Evolutionary conservation across 2,113 vertebrate genomes (phyloP).

Genomic region (Carettochelys insculpta): DNA sequence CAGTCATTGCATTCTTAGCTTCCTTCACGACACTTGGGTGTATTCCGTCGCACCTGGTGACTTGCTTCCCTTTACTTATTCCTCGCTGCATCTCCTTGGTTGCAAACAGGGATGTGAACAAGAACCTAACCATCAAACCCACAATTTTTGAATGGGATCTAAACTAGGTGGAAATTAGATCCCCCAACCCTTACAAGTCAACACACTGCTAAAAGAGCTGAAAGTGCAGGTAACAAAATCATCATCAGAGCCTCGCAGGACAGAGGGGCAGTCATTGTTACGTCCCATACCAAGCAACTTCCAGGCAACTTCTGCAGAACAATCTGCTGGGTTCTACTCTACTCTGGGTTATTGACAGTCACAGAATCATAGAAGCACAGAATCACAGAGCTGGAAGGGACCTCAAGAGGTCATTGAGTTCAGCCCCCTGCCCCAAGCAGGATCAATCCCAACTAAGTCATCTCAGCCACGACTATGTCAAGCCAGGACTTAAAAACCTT

Average conservation of each 20-base stretch:
- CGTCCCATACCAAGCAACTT: neutral
- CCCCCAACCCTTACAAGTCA: neutral
- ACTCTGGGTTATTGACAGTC: neutral
- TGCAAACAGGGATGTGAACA: neutral
- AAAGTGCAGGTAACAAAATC: neutral
- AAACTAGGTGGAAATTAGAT: neutral
- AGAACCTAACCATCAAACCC: neutral
- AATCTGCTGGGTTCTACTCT: neutral
- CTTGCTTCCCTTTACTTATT: neutral
- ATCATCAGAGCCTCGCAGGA: neutral
- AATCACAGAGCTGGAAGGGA: too few relatives aligned
- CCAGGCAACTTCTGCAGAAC: constrained; percentile 18
- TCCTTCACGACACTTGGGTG: neutral
- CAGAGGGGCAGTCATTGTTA: neutral
- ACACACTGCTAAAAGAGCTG: neutral
- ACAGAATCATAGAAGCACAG: too few relatives aligned
- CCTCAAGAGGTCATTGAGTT: too few relatives aligned
- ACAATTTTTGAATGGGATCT: constrained; percentile 2
- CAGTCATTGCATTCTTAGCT: neutral
- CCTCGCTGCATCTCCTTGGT: neutral
- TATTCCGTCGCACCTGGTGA: neutral
- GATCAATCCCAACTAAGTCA: too few relatives aligned
- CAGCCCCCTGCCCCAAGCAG: too few relatives aligned
- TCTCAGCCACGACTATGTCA: too few relatives aligned
- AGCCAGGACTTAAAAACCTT: too few relatives aligned